Evolutionary conservation across 2,113 vertebrate genomes (phyloP).

Genomic region (Scomber colias): DNA sequence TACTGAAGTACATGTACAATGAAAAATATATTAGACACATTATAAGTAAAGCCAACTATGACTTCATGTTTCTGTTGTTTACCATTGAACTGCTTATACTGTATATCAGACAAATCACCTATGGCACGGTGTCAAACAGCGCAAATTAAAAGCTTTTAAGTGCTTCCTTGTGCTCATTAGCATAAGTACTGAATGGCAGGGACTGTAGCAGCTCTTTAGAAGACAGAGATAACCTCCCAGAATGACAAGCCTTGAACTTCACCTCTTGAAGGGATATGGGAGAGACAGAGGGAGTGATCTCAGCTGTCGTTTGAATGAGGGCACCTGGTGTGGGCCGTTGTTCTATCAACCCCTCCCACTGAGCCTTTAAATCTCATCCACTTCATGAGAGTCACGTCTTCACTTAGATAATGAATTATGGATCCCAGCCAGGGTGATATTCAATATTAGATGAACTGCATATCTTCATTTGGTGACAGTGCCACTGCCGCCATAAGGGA

Average conservation of each 20-base stretch:
- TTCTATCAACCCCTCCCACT: conserved; percentile 66
- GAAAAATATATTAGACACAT: background rate
- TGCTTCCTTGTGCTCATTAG: conserved; percentile 58
- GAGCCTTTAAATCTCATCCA: conserved; percentile 80
- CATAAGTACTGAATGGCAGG: conserved; percentile 53
- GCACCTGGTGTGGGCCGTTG: conserved; percentile 64
- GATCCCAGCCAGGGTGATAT: conserved; percentile 77
- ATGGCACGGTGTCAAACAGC: conserved; percentile 59
- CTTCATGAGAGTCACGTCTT: conserved; percentile 80
- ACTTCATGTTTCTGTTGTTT: conserved; percentile 10
- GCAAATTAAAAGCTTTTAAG: conserved; percentile 68
- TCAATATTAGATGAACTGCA: conserved; percentile 84
- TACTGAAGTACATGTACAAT: background rate
- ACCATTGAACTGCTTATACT: background rate
- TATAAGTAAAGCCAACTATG: conserved; percentile 8
- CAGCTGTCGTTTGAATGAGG: conserved; percentile 65
- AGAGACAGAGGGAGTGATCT: conserved; percentile 58
- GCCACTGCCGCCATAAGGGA: conserved; percentile 64
- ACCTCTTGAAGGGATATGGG: conserved; percentile 48
- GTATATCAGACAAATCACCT: conserved; percentile 50
- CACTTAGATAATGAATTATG: conserved; percentile 84
- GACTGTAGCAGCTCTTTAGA: conserved; percentile 42
- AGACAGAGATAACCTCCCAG: conserved; percentile 67
- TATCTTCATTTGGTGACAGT: conserved; percentile 80
- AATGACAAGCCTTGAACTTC: conserved; percentile 69